These are phyloP conservation scores for Siniperca undulata DNA, from an alignment of 2,797 vertebrate species.

Conservation along the genomic window DNA sequence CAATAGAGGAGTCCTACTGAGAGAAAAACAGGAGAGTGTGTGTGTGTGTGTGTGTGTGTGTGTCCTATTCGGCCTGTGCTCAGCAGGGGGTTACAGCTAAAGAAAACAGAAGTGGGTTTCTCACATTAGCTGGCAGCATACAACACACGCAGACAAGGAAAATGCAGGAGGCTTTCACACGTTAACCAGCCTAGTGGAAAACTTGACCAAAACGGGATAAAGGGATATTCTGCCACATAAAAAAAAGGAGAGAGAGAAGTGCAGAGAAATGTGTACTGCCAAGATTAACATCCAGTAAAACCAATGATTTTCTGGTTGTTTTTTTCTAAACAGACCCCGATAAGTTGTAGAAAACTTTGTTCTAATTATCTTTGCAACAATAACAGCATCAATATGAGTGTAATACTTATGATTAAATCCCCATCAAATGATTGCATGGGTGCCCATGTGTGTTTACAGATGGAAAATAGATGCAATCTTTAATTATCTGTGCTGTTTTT, in stretches of 20 bases:
- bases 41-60: conserved; percentile 37
- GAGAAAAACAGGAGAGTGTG: conserved; percentile 53
- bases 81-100: conserved; percentile 57
- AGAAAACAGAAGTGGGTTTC: conserved; percentile 75
- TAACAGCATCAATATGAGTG: conserved; percentile 4
- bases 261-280: neutral
- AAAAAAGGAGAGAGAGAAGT: too few relatives aligned
- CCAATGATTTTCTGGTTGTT: neutral
- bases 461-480: conserved; percentile 33
- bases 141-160: conserved; percentile 31
- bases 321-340: neutral
- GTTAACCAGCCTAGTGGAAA: conserved; percentile 38
- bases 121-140: conserved; percentile 61
- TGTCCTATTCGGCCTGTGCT: conserved; percentile 36
- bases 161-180: conserved; percentile 48
- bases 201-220: conserved; percentile 13
- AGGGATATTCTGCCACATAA: neutral
- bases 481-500: conserved; percentile 69
- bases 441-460: conserved; percentile 19
- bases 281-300: neutral
- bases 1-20: conserved; percentile 57
- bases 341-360: neutral
- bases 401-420: conserved; percentile 11
- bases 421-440: neutral
- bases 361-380: conserved; percentile 5